These are phyloP conservation scores for Bufotes viridis DNA, from an alignment of 2,797 vertebrate species.

Conservation along the genomic window DNA sequence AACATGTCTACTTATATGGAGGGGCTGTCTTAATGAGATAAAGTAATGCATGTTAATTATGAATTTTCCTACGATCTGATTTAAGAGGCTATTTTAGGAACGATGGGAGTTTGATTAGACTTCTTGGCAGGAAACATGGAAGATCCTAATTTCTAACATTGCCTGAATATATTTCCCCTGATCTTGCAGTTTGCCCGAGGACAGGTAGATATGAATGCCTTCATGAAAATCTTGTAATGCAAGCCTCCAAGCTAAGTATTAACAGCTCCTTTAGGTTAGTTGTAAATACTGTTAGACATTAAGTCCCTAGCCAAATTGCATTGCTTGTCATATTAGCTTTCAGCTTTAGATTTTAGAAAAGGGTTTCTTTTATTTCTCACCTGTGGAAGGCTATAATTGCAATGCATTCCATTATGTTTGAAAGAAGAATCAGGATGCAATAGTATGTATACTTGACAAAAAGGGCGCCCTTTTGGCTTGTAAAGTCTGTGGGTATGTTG, in stretches of 20 bases:
- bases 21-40: not conserved
- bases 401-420: not conserved
- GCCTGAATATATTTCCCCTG: not conserved
- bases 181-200: not conserved
- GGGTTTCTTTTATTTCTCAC: not conserved
- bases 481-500: no score
- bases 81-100: not conserved
- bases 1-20: no score
- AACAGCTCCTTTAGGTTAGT: not conserved
- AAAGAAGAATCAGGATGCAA: no score
- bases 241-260: conserved; percentile 1
- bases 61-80: not conserved
- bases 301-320: not conserved
- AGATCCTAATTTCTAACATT: not conserved
- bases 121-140: not conserved
- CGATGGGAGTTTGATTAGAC: not conserved
- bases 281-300: not conserved
- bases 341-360: not conserved
- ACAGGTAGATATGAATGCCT: not conserved
- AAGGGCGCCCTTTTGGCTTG: no score
- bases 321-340: not conserved
- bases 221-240: not conserved
- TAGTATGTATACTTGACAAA: no score
- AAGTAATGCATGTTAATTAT: not conserved
- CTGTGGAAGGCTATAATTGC: not conserved